Conservation (phyloP, 2,888 invertebrate genomes). For the Cryptocephalus moraei region DNA sequence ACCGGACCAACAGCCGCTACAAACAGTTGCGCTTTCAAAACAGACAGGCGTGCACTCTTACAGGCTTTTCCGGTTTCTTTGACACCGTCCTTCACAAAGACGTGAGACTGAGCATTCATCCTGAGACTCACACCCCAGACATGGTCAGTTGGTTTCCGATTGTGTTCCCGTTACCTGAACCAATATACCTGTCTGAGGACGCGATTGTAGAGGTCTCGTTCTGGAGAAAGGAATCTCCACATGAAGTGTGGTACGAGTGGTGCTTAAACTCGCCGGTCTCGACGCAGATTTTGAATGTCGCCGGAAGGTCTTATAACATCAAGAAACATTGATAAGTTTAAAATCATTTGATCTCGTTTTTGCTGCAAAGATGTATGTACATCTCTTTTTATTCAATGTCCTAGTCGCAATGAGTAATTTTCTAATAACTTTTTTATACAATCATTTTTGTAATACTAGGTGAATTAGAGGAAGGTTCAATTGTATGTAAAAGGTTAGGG, state of each 20-base stretch:
- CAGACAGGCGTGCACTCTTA: slow-evolving; percentile 67
- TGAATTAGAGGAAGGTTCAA: no score
- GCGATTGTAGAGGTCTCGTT: slow-evolving; percentile 69
- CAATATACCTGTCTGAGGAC: slow-evolving; percentile 59
- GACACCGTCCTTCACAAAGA: slow-evolving; percentile 78
- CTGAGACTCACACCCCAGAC: slow-evolving; percentile 75
- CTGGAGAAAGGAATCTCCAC: slow-evolving; percentile 71
- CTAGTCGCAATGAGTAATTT: no score
- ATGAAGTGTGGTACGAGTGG: slow-evolving; percentile 97
- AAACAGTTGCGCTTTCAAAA: slow-evolving; percentile 58
- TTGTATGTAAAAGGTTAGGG: no score
- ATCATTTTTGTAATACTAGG: no score
- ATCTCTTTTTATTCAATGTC: no score
- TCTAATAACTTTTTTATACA: no score
- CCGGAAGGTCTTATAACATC: slow-evolving; percentile 64
- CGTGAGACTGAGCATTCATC: slow-evolving; percentile 80
- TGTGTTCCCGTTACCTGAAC: slow-evolving; percentile 72
- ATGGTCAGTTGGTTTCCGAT: slow-evolving; percentile 99
- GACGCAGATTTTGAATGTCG: slow-evolving; percentile 56
- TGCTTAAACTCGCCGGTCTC: slow-evolving; percentile 53
- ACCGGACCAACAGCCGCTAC: slow-evolving; percentile 53
- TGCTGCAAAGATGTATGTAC: no score
- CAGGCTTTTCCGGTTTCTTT: slow-evolving; percentile 96
- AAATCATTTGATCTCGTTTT: slow-evolving; percentile 20
- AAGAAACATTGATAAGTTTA: slow-evolving; percentile 32